Evolutionary conservation across 2,113 vertebrate species (phyloP).

Genomic region (Sporophila hypoxantha): DNA sequence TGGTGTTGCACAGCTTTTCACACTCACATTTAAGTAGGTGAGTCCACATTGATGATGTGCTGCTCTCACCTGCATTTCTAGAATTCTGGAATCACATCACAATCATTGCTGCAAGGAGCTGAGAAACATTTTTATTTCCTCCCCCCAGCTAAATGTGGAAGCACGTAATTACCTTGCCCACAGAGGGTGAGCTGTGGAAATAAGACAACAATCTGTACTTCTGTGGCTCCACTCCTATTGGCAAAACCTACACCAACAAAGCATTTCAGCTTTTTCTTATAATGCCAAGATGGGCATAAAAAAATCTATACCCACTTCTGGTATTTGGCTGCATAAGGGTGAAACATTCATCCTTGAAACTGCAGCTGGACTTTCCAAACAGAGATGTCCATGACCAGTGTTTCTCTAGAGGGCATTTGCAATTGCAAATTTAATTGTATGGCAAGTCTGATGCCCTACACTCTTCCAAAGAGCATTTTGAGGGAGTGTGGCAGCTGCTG

Average conservation of each 20-base stretch:
- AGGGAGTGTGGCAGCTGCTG: not conserved
- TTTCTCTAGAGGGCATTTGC: not conserved
- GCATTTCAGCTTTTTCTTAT: not conserved
- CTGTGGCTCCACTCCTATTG: not conserved
- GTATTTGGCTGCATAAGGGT: not conserved
- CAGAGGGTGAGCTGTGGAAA: not conserved
- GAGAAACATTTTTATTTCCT: not conserved
- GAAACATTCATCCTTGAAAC: not conserved
- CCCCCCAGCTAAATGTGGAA: not conserved
- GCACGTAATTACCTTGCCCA: not conserved
- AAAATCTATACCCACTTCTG: not conserved
- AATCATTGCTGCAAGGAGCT: not conserved
- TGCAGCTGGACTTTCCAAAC: not conserved
- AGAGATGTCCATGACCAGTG: rapidly evolving
- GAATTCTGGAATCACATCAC: not conserved
- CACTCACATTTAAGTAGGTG: not conserved
- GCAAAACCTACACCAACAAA: not conserved
- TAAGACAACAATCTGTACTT: not conserved
- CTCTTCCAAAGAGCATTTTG: not conserved
- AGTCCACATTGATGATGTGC: not conserved
- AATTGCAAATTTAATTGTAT: not conserved
- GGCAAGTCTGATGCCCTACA: not conserved
- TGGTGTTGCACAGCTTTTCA: not conserved
- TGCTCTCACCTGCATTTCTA: not conserved
- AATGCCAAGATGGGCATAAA: not conserved